Conservation (phyloP, 2,113 vertebrate genomes). For the Pedionomus torquatus region DNA sequence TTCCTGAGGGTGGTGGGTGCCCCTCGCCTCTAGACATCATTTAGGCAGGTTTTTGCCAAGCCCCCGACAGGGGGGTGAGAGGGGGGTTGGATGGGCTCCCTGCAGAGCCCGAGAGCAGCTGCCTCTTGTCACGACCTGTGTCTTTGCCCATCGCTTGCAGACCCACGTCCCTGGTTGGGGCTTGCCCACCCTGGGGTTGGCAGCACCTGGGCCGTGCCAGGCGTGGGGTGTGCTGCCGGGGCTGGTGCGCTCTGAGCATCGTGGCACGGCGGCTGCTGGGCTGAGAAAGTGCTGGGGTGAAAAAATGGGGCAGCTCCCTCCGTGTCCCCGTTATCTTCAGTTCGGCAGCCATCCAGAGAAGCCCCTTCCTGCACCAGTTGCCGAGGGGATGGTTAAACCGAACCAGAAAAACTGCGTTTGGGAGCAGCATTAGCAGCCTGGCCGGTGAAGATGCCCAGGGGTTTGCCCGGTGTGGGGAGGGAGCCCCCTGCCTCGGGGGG, state of each 20-base stretch:
- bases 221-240: no score
- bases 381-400: neutral
- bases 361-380: neutral
- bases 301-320: neutral
- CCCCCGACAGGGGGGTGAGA: rapidly evolving
- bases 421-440: no score
- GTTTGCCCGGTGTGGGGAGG: rapidly evolving
- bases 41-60: neutral
- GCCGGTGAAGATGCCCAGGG: no score
- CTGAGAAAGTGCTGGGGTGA: neutral
- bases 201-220: no score
- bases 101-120: rapidly evolving
- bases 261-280: no score
- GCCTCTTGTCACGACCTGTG: neutral
- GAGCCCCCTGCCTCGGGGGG: neutral
- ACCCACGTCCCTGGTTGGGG: no score
- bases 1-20: neutral
- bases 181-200: no score
- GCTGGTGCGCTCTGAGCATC: no score
- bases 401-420: neutral
- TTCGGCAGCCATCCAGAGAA: neutral
- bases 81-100: rapidly evolving
- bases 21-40: neutral
- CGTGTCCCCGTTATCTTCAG: neutral
- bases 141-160: no score